Base-by-base conservation (phyloP, 2,888 invertebrate genomes). In the Netelia inedita region DNA sequence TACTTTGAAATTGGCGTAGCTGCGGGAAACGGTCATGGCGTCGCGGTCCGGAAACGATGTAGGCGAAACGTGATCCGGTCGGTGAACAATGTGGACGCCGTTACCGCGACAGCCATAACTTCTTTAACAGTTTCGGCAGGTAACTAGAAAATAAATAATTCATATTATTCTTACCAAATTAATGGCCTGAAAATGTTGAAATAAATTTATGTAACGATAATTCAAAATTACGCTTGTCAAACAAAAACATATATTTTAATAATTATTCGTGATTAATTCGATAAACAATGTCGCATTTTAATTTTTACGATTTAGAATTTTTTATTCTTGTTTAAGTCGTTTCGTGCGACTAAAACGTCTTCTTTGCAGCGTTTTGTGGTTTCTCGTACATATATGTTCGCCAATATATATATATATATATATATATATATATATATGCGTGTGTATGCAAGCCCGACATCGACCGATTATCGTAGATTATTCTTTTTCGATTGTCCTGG, bases 31-130 rank as follows among this genome's bases (percentile, higher is more conserved):
- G 46, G 46, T 46, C 14, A 14, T 46, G 0, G 46, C 82, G 79
- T 86, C 71, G 88, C 87, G 89, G 87, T 89, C 83, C 85, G 86
- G 84, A 85, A 88, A 86, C 87, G 85, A 89, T 88, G 76, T 89
- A 82, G 88, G 88, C 80, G 82, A 89, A 86, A 78, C 63, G 55
- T 85, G 87, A 88, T 87, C 76, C 88, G 89, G 87, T 89, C 88
- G 87, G 86, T 87, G 86, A 89, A 87, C 88, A 90, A 87, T 87
- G 86, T 88, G 87, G 84, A 84, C 85, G 74, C 68, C 85, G 76
- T 86, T 89, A 87, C 87, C 88, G 85, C 84, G 87, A 86, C 87
- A 85, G 73, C 73, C 78, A 55, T 73, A 68, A 82, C 59, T 76
- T 63, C 28, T 79, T 78, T 10, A 75, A 21, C 55, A 53, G 73